Evolutionary conservation across 2,888 invertebrate genomes (phyloP).

Genomic region (Epicampocera succincta): DNA sequence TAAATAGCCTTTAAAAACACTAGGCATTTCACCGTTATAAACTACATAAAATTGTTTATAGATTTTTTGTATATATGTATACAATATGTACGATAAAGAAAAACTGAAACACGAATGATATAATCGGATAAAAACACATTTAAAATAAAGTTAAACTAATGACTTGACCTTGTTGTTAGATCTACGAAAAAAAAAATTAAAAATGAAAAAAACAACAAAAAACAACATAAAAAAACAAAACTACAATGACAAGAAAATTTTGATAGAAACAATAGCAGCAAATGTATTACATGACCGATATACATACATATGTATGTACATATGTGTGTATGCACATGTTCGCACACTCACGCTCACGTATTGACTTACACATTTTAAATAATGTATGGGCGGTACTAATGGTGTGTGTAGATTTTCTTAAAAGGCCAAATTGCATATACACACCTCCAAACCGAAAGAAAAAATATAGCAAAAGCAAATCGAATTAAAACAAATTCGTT

Average conservation of each 20-base stretch:
- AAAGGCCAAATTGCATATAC: constrained; percentile 57
- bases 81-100: not conserved
- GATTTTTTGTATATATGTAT: constrained; percentile 1
- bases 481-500: constrained; percentile 27
- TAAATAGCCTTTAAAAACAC: too few relatives aligned
- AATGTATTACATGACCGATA: constrained; percentile 39
- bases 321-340: constrained; percentile 17
- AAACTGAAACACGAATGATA: constrained; percentile 40
- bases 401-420: constrained; percentile 19
- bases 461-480: constrained; percentile 1
- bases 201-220: too few relatives aligned
- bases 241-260: constrained; percentile 52
- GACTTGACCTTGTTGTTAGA: constrained; percentile 66
- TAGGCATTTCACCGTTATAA: not conserved
- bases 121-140: constrained; percentile 53
- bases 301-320: constrained; percentile 1
- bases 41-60: constrained; percentile 1
- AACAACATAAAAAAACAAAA: constrained; percentile 21
- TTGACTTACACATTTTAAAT: constrained; percentile 1
- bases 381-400: constrained; percentile 52
- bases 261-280: constrained; percentile 39
- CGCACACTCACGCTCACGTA: not conserved
- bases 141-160: constrained; percentile 65
- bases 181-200: constrained; percentile 30
- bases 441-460: constrained; percentile 43